Base-by-base conservation (phyloP, 1,140 invertebrate genomes). In the Oreohelix idahoensis region DNA sequence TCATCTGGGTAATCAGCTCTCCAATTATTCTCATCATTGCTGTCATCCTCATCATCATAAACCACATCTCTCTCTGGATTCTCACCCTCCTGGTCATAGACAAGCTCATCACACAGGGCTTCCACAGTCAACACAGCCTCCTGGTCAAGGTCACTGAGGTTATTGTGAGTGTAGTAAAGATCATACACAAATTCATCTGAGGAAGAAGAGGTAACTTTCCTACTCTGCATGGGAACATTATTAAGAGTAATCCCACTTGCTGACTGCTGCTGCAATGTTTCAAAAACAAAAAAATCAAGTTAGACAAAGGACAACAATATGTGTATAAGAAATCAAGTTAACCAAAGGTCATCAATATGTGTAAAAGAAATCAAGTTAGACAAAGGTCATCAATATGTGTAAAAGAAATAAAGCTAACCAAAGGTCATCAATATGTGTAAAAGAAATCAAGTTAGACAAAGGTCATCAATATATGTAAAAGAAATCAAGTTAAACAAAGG, bases 1-100 rank as follows among this genome's bases (percentile, higher is more conserved):
- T 91, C 89, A 83, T 92, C 90, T 15, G 91, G 91, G 80, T 92
- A 92, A 83, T 92, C 91, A 87, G 92, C 92, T 75, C 91, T 90
- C 91, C 91, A 92, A 85, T 92, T 92, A 70, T 75, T 83, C 74
- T 92, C 91, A 73, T 89, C 91, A 86, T 92, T 91, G 78, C 89
- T 89, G 80, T 92, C 90, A 84, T 91, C 90, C 63, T 90, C 89
- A 79, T 91, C 90, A 81, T 92, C 89, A 49, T 85, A 88, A 69
- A 90, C 90, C 17, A 87, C 80, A 17, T 89, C 86, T 39, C 86
- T 81, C 63, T 88, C 84, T 26, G 81, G 80, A 75, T 53, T 58
- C 29, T 86, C 85, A 32, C 79, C 78, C 23, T 82, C 63, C 17
- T 80, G 80, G 10, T 87, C 85, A 58, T 74, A 51, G 38, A 86